Evolutionary conservation across 1,140 invertebrate species (phyloP), one percentile per base, ranked within the genome.

Genomic region (Theocolax elegans): DNA sequence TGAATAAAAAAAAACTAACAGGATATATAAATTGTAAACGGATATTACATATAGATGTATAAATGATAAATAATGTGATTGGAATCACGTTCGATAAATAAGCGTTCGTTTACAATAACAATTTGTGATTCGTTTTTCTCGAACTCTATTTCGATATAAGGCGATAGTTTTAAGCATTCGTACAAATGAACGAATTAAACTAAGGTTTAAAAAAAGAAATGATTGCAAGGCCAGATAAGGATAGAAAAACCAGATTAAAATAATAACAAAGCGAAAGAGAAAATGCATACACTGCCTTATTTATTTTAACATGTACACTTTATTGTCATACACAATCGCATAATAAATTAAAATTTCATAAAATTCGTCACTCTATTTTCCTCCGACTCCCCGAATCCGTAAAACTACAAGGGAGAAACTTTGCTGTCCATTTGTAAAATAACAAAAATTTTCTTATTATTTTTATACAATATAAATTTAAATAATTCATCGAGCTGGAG

Each of bases 261-360:
- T 67, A 66, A 71, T 21, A 38, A 31, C 59, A 77, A 66, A 53
- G 48, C 53, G 62, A 73, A 76, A 79, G 67, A 73, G 60, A 76
- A 73, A 75, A 66, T 75, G 71, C 73, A 80, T 79, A 77, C 79
- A 83, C 79, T 83, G 82, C 81, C 81, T 84, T 82, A 82, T 84
- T 82, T 84, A 84, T 84, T 82, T 80, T 81, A 81, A 73, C 70
- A 77, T 71, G 53, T 73, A 79, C 77, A 80, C 71, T 76, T 79
- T 77, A 80, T 81, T 83, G 77, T 83, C 78, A 81, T 78, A 76
- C 72, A 78, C 65, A 70, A 71, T 76, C 77, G 75, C 42, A 72
- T 63, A 81, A 77, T 78, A 80, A 81, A 83, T 60, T 75, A 70
- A 74, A 79, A 73, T 81, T 83, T 82, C 74, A 51, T 82, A 80